Base-by-base conservation (phyloP, 2,888 invertebrate genomes). In the Elmis aenea region DNA sequence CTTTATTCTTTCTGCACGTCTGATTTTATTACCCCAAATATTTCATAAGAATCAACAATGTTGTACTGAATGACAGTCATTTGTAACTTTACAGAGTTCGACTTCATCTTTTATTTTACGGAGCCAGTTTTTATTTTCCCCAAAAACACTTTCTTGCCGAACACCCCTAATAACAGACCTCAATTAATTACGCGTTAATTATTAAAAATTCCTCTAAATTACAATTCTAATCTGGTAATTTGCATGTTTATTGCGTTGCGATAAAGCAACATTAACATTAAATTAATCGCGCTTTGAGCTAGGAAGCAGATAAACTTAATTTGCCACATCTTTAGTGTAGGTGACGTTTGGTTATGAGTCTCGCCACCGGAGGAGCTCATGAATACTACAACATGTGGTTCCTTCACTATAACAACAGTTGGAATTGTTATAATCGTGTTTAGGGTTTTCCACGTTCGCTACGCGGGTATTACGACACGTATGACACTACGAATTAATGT, bases 271-370 rank as follows among this genome's bases (percentile, higher is more conserved):
- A 42, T 48, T 42, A 45, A 35, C 45, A 29, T 39, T 38, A 51
- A 51, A 51, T 51, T 51, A 51, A 51, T 51, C 41, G 46, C 40
- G 46, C 46, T 48, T n/a, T 45, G 51, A 51, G 41, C 44, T 47
- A 26, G 45, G 41, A 49, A 51, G 51, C 48, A 41, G 39, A 44
- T 46, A 51, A 54, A 52, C 47, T 50, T 52, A 54, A 52, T 51
- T 52, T 48, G 50, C 54, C 54, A 46, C 51, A 52, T 52, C 51
- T 48, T 53, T 52, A 54, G 51, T 45, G 41, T 45, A 50, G 48
- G 50, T 49, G 54, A 52, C 48, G 48, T 50, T 42, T 38, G 51
- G 46, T 50, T 52, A 42, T 43, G 40, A 42, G 39, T 33, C 33
- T 33, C 33, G 38, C 45, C 46, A 36, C 46, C 34, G 45, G 47